phyloP scores from a whole-genome alignment of 2,888 invertebrate species.

The Rhorus exstirpatorius region DNA sequence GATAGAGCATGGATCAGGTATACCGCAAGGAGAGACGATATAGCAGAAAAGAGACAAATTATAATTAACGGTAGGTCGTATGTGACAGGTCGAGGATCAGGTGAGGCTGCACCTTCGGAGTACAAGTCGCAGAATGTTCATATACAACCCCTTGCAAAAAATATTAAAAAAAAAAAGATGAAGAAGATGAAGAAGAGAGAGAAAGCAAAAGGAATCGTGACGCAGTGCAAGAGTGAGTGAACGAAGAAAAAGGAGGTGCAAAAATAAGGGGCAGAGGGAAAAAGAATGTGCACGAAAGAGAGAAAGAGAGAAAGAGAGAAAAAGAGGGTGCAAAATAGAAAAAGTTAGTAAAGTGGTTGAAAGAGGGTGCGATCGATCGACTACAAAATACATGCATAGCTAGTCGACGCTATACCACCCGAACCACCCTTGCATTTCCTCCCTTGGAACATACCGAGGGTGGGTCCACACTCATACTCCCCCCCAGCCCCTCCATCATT shows the following conservation, averaged over 20 bases:
- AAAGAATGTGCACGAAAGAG: background rate
- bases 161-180: background rate
- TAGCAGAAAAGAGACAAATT: constrained; percentile 13
- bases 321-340: background rate
- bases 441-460: constrained; percentile 6
- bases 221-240: background rate
- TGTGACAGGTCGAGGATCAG: constrained; percentile 34
- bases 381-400: constrained; percentile 62
- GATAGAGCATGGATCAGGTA: too few species aligned
- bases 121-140: constrained; percentile 28
- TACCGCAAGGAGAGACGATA: background rate
- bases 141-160: too few species aligned
- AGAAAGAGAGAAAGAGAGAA: background rate
- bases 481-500: too few species aligned
- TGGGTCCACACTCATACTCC: constrained; percentile 3
- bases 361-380: constrained; percentile 68
- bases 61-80: constrained; percentile 57
- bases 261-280: too few species aligned
- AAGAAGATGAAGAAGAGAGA: background rate
- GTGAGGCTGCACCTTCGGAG: background rate
- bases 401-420: constrained; percentile 50
- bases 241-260: background rate
- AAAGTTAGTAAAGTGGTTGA: constrained; percentile 4
- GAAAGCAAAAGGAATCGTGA: background rate
- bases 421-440: constrained; percentile 43